Evolutionary conservation across 2,113 vertebrate species (phyloP).

Genomic region (Forbesichthys agassizii): DNA sequence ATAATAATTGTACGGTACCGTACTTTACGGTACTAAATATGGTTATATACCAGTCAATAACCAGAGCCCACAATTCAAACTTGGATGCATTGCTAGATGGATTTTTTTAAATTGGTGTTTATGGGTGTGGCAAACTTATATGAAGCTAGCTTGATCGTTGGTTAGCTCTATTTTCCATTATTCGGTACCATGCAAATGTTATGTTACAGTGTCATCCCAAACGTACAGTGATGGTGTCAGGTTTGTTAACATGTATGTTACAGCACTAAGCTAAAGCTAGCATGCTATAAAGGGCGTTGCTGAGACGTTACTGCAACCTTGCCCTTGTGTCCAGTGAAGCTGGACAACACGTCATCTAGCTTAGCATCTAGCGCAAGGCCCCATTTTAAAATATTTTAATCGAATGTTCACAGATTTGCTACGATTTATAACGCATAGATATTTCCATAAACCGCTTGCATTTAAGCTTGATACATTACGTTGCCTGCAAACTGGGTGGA

Average conservation of each 20-base stretch:
- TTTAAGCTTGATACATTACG: no score
- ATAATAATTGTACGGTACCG: neutral
- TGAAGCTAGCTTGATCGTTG: neutral
- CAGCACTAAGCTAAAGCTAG: slow-evolving; percentile 64
- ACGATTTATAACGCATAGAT: no score
- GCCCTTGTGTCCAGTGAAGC: slow-evolving; percentile 59
- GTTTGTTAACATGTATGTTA: slow-evolving; percentile 31
- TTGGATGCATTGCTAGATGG: neutral
- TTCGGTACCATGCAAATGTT: neutral
- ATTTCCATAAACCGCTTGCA: no score
- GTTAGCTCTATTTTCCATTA: neutral
- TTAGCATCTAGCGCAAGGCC: slow-evolving; percentile 1
- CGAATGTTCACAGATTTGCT: neutral
- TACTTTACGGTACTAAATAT: no score
- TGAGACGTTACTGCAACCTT: slow-evolving; percentile 73
- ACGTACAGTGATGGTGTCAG: slow-evolving; percentile 40
- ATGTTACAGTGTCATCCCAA: neutral
- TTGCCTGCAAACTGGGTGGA: no score
- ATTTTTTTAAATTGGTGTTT: neutral
- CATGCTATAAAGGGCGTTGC: slow-evolving; percentile 70
- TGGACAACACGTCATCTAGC: slow-evolving; percentile 39
- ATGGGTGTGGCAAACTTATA: neutral
- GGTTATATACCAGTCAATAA: neutral
- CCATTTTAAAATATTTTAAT: neutral
- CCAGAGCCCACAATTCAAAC: slow-evolving; percentile 21